Percentiles rank a stretch among this genome's conserved stretches.
These are phyloP conservation scores for cat (Felis catus) DNA, from an alignment of 2,113 vertebrate species.

Conservation along the genomic window DNA sequence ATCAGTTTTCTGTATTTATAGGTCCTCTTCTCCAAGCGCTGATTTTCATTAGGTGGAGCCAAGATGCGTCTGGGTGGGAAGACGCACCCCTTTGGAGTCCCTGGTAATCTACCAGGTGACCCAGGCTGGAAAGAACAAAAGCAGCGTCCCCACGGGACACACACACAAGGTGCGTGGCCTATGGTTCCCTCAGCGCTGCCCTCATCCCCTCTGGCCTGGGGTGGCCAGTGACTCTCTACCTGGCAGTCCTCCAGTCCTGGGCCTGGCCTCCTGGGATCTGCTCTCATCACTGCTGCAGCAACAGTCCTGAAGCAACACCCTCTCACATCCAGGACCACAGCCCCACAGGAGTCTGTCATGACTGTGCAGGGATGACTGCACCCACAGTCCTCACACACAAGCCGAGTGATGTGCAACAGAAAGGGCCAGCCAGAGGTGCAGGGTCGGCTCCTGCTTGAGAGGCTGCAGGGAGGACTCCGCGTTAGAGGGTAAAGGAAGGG, in stretches of 20 bases:
- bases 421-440: not conserved
- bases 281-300: too few species aligned
- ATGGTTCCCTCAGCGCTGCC: not conserved
- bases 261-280: not conserved
- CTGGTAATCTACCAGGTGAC: not conserved
- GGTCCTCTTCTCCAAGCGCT: not conserved
- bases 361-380: not conserved
- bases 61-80: not conserved
- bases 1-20: not conserved
- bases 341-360: not conserved
- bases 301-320: not conserved
- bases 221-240: too few species aligned
- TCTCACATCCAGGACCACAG: not conserved
- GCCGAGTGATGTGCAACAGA: not conserved
- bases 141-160: not conserved
- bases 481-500: not conserved
- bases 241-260: not conserved
- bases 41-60: not conserved
- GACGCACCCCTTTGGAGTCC: not conserved
- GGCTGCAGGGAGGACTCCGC: not conserved
- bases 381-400: not conserved
- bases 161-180: not conserved
- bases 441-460: not conserved
- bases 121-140: not conserved
- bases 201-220: not conserved